Base-by-base conservation (phyloP, 2,888 invertebrate genomes). In the Drosophila mercatorum region DNA sequence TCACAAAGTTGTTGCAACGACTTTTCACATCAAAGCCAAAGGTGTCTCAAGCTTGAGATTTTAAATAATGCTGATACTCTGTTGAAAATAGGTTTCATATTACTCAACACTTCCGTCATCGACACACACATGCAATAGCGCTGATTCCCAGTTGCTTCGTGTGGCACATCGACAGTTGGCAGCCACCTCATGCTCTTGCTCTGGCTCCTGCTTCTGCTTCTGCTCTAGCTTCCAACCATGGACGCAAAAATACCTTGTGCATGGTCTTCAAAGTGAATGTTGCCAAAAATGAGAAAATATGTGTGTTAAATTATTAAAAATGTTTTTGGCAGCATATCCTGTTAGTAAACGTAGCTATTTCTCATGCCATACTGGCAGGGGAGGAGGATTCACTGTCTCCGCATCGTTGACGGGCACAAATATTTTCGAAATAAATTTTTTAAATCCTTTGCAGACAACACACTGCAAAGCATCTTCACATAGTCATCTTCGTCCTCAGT, bases 251-350 rank as follows among this genome's bases (percentile, higher is more conserved):
- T 82, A 78, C 71, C 75, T 80, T 69, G 41, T 60, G 65, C 71
- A 68, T 64, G 75, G 77, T 75, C 73, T 88, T 84, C 83, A 88
- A 83, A 84, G 83, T 78, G 73, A 84, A 87, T 79, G 68, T 70
- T 73, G 69, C 68, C 80, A 82, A 77, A 75, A 76, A 81, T 83
- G 83, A 69, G 78, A 74, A 82, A 82, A 82, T 84, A 78, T 84
- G 81, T 83, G 78, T 78, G 84, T 72, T 80, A 87, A 85, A 87
- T 84, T 87, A 87, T 85, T 85, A 78, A 84, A 87, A 85, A 87
- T 80, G 71, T 82, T 86, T 83, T 81, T 83, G 86, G 79, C 81
- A 84, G 73, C 72, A 85, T 60, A 82, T 82, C 75, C 80, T 78
- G 85, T 82, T 80, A 72, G 75, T 63, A 69, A 80, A 67, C 73